These are phyloP conservation scores for Acanthurus lineatus DNA, from an alignment of 2,797 vertebrate genomes.

Conservation along the genomic window DNA sequence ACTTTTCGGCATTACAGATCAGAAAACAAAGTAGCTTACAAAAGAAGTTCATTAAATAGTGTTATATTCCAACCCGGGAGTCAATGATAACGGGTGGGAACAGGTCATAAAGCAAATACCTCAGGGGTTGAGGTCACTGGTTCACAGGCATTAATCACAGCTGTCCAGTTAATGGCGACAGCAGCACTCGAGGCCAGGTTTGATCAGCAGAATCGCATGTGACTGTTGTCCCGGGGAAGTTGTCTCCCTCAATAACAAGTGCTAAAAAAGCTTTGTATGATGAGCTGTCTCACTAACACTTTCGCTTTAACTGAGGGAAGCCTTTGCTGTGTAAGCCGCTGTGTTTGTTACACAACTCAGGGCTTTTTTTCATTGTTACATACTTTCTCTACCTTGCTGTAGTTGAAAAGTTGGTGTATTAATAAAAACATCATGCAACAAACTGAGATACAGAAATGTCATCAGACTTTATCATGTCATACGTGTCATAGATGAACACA, in stretches of 20 bases:
- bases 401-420: too few species aligned
- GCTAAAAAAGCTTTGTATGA: conserved; percentile 33
- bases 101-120: conserved; percentile 75
- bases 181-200: conserved; percentile 71
- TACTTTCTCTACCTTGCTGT: too few species aligned
- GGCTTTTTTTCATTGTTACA: too few species aligned
- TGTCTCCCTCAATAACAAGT: conserved; percentile 78
- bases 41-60: neutral
- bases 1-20: neutral
- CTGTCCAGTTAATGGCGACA: conserved; percentile 84
- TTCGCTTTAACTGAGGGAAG: too few species aligned
- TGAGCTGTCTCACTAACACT: conserved; percentile 43
- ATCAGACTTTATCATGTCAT: too few species aligned
- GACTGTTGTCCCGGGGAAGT: conserved; percentile 79
- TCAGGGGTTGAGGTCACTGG: conserved; percentile 74
- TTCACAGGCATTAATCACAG: conserved; percentile 86
- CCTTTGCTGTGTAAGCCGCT: too few species aligned
- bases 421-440: too few species aligned
- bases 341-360: too few species aligned
- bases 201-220: conserved; percentile 83
- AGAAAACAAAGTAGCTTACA: neutral
- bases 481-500: too few species aligned
- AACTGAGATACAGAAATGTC: too few species aligned
- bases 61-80: conserved; percentile 6
- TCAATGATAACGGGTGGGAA: conserved; percentile 59